phyloP scores from a whole-genome alignment of 1,140 invertebrate genomes.

The Drosophila paulistorum region DNA sequence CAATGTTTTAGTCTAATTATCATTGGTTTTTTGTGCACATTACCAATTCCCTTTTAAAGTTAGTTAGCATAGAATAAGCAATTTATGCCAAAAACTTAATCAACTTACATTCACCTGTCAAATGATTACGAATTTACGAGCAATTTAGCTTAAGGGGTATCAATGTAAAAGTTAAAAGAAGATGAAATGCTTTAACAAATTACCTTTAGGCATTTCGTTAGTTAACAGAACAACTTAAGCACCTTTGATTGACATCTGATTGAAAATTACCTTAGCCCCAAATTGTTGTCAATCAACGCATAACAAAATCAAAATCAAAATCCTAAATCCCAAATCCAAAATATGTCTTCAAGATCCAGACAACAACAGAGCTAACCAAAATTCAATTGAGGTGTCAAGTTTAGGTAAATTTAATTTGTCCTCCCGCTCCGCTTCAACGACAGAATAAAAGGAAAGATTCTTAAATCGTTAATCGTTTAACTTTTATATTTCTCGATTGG shows the following conservation, averaged over 20 bases:
- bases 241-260: slow-evolving; percentile 31
- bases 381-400: slow-evolving; percentile 30
- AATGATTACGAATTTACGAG: no score
- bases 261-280: slow-evolving; percentile 28
- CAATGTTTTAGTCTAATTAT: no score
- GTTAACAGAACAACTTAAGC: slow-evolving; percentile 21
- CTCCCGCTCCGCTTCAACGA: no score
- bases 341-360: slow-evolving; percentile 7
- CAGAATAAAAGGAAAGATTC: neutral
- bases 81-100: no score
- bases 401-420: slow-evolving; percentile 24
- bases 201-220: slow-evolving; percentile 28
- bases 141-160: neutral
- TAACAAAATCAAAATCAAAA: slow-evolving; percentile 21
- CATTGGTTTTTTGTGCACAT: no score
- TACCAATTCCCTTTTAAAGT: no score
- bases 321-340: slow-evolving; percentile 10
- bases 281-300: slow-evolving; percentile 21
- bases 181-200: slow-evolving; percentile 27
- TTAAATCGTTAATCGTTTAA: slow-evolving; percentile 28
- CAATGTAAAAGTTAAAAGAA: neutral
- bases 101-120: no score
- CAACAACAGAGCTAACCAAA: slow-evolving; percentile 2
- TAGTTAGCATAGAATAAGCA: no score
- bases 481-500: slow-evolving; percentile 5